A percentile compares a stretch with the other conserved stretches of the same genome.
These are phyloP conservation scores for Megaceryle maxima DNA, from an alignment of 2,113 vertebrate species.

Conservation along the genomic window DNA sequence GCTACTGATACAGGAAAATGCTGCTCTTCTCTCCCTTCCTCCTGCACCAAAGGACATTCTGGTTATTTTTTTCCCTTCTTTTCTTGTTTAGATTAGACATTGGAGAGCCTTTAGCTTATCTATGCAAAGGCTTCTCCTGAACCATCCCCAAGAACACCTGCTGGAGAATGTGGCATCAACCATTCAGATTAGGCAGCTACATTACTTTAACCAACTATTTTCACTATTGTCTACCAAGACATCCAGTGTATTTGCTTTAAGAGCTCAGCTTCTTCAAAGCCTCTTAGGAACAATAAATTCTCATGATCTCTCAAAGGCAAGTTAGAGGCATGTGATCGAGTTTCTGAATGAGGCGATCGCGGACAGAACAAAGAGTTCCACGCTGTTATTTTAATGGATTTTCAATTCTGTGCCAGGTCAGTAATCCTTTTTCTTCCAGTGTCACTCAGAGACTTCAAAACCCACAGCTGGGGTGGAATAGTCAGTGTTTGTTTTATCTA, in stretches of 20 bases:
- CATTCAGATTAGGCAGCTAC: neutral
- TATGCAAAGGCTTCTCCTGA: neutral
- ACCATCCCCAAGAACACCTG: neutral
- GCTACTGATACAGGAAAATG: neutral
- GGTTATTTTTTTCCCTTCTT: neutral
- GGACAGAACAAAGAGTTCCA: neutral
- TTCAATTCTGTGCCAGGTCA: slow-evolving; percentile 37
- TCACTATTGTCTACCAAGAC: neutral
- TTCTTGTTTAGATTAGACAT: neutral
- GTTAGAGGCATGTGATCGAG: accelerated
- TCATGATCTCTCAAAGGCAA: neutral
- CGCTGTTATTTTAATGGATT: neutral
- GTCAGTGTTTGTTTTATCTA: slow-evolving; percentile 16
- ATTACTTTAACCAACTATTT: neutral
- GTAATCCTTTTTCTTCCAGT: neutral
- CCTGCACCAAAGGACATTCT: neutral
- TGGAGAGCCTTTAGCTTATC: neutral
- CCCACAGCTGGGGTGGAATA: neutral
- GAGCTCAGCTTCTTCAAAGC: neutral
- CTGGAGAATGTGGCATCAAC: neutral
- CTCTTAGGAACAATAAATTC: neutral
- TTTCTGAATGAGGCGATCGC: neutral
- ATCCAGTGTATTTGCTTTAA: neutral
- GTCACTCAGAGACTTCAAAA: neutral
- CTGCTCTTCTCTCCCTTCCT: neutral